Evolutionary conservation across 2,888 invertebrate species (phyloP).

Genomic region (Nowickia ferox): DNA sequence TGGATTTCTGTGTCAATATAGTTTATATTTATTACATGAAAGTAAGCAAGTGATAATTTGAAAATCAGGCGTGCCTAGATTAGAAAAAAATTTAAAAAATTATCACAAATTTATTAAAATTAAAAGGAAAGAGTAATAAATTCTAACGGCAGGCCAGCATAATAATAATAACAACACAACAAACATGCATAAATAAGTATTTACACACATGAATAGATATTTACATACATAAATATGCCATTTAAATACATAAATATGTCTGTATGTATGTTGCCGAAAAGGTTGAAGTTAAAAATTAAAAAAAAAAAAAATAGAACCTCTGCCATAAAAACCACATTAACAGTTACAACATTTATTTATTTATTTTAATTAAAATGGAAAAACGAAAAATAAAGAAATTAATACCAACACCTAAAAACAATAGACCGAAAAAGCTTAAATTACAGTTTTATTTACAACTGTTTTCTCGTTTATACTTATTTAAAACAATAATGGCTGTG

Average conservation of each 20-base stretch:
- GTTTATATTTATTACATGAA: constrained; percentile 42
- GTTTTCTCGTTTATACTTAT: constrained; percentile 16
- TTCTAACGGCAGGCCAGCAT: not conserved
- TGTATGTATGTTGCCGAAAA: not conserved
- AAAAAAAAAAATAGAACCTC: constrained; percentile 6
- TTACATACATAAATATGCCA: not conserved
- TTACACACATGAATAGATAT: not conserved
- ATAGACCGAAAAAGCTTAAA: constrained; percentile 50
- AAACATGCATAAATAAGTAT: not conserved
- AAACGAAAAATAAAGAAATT: constrained; percentile 8
- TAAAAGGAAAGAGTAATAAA: constrained; percentile 3
- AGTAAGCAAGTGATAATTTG: constrained; percentile 14
- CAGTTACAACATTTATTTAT: constrained; percentile 27
- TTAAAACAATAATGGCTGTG: constrained; percentile 36
- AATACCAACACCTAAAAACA: constrained; percentile 21
- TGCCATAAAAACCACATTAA: not conserved
- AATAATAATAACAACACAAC: not conserved
- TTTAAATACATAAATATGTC: not conserved
- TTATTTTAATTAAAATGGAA: constrained; percentile 30
- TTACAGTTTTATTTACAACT: constrained; percentile 59
- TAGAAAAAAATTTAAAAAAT: not conserved
- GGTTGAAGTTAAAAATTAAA: not conserved
- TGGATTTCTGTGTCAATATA: constrained; percentile 47
- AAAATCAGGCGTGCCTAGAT: constrained; percentile 15
- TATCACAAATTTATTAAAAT: not conserved